Evolutionary conservation across 2,113 vertebrate genomes (phyloP).

Genomic region (Scortum barcoo): DNA sequence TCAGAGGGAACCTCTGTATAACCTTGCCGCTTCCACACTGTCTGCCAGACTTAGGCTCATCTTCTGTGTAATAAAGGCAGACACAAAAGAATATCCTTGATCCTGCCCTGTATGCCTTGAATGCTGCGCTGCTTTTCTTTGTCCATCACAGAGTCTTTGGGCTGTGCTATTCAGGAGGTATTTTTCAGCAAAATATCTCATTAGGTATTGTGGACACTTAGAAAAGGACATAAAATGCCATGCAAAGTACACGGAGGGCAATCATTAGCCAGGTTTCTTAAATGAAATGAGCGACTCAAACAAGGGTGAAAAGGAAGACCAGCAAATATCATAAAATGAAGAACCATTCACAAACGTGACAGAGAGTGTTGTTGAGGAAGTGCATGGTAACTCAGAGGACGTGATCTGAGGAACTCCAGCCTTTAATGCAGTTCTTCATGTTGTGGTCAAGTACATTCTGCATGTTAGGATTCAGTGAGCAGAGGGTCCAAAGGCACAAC

Average conservation of each 20-base stretch:
- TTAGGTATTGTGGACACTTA: constrained; percentile 32
- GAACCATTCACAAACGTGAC: background rate
- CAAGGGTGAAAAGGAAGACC: background rate
- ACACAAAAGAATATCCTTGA: constrained; percentile 59
- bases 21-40: constrained; percentile 55
- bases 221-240: constrained; percentile 28
- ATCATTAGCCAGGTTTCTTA: constrained; percentile 33
- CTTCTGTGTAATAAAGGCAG: constrained; percentile 58
- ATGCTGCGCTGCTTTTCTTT: constrained; percentile 42
- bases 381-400: background rate
- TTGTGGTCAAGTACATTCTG: background rate
- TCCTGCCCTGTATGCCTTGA: constrained; percentile 18
- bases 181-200: constrained; percentile 43
- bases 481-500: no score
- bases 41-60: constrained; percentile 65
- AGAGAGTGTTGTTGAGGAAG: no score
- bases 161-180: constrained; percentile 16
- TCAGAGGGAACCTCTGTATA: constrained; percentile 50
- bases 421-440: background rate
- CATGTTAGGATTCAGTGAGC: no score
- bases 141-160: constrained; percentile 44
- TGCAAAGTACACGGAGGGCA: background rate
- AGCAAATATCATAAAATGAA: background rate
- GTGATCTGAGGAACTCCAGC: background rate
- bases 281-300: constrained; percentile 16